phyloP scores from a whole-genome alignment of 2,797 vertebrate species.

The Melopsittacus undulatus region DNA sequence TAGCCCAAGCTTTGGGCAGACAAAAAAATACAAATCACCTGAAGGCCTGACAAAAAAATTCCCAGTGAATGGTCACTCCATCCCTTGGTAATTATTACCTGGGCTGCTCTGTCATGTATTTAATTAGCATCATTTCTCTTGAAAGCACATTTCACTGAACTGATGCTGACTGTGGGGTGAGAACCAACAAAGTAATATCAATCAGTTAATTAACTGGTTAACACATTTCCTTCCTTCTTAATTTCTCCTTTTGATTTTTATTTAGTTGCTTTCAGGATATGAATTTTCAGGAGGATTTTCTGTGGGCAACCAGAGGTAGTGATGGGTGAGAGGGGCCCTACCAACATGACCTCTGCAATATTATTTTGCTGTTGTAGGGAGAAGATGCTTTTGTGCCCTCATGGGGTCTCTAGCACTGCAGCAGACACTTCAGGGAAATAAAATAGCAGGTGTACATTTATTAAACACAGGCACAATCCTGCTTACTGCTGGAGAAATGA shows the following conservation, averaged over 20 bases:
- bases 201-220: slow-evolving; percentile 59
- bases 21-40: background rate
- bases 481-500: slow-evolving; percentile 24
- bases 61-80: background rate
- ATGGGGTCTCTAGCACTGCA: background rate
- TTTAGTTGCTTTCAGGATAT: slow-evolving; percentile 14
- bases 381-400: background rate
- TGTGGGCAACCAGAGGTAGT: background rate
- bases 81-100: slow-evolving; percentile 57
- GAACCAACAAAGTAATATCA: slow-evolving; percentile 55
- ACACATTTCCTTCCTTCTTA: slow-evolving; percentile 50
- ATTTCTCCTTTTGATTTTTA: slow-evolving; percentile 46
- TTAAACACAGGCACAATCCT: slow-evolving; percentile 31
- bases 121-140: slow-evolving; percentile 55
- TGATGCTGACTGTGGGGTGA: background rate
- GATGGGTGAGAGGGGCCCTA: background rate
- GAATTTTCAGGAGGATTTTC: background rate
- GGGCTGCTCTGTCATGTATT: background rate
- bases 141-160: slow-evolving; percentile 41
- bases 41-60: background rate
- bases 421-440: slow-evolving; percentile 30
- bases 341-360: background rate
- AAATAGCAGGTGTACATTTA: slow-evolving; percentile 48
- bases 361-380: background rate
- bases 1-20: background rate